Percentiles rank a stretch among this genome's conserved stretches.
Evolutionary conservation across 2,888 invertebrate genomes (phyloP).

Genomic region (Agriotes lineatus): DNA sequence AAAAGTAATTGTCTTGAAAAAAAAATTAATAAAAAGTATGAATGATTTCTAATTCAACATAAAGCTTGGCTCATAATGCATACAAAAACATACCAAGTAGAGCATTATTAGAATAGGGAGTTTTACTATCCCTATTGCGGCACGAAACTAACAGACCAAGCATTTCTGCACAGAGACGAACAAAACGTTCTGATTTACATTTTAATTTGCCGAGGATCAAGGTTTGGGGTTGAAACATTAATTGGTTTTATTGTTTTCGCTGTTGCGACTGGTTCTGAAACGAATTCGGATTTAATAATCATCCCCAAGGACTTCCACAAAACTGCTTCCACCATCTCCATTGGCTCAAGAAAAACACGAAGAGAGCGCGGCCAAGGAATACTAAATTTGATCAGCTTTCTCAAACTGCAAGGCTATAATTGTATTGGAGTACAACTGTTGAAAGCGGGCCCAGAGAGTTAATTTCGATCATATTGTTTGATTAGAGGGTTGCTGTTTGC

Average conservation of each 20-base stretch:
- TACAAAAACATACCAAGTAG: too few relatives aligned
- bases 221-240: conserved; percentile 12
- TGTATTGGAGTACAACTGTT: conserved; percentile 2
- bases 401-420: neutral
- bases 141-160: too few relatives aligned
- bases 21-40: too few relatives aligned
- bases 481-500: conserved; percentile 4
- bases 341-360: neutral
- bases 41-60: too few relatives aligned
- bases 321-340: neutral
- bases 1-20: too few relatives aligned
- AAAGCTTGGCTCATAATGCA: too few relatives aligned
- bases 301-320: neutral
- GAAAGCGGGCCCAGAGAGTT: neutral
- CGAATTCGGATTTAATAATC: neutral
- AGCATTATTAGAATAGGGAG: too few relatives aligned
- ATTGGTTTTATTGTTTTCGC: conserved; percentile 15
- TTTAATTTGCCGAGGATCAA: conserved; percentile 10
- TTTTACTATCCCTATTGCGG: too few relatives aligned
- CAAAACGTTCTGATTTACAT: neutral
- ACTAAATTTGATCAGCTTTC: neutral
- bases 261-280: neutral
- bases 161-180: too few relatives aligned
- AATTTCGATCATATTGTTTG: conserved; percentile 1
- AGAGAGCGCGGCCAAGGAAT: neutral